phyloP scores from a whole-genome alignment of 2,888 invertebrate genomes.

The Oscheius sp. region DNA sequence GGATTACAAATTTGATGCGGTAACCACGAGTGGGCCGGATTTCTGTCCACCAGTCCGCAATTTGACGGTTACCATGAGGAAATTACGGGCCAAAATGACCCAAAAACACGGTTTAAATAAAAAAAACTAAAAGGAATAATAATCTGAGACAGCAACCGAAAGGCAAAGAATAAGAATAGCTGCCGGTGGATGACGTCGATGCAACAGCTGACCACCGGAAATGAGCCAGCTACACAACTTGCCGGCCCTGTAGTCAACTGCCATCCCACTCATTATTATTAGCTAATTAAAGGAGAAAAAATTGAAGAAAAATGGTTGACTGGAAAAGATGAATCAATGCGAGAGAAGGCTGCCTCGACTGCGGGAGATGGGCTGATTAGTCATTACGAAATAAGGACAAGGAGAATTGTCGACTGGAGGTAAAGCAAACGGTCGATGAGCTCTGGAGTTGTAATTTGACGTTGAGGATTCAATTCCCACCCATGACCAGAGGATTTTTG shows the following conservation, averaged over 20 bases:
- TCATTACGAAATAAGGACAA: constrained; percentile 18
- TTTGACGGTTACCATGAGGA: too few relatives aligned
- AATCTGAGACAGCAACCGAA: background rate
- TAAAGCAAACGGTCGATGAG: too few relatives aligned
- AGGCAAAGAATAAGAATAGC: constrained; percentile 8
- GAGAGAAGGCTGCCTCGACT: background rate
- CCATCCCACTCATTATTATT: constrained; percentile 3
- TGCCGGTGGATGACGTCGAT: background rate
- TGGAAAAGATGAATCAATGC: constrained; percentile 19
- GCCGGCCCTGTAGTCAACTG: background rate
- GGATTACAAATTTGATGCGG: too few relatives aligned
- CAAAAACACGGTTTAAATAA: too few relatives aligned
- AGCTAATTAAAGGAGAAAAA: background rate
- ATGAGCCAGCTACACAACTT: constrained; percentile 10
- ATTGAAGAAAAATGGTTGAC: background rate
- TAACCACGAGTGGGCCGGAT: too few relatives aligned
- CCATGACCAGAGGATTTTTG: too few relatives aligned
- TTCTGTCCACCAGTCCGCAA: too few relatives aligned
- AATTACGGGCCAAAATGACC: too few relatives aligned
- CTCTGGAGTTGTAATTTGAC: too few relatives aligned
- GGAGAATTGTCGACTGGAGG: background rate
- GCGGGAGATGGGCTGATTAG: constrained; percentile 32
- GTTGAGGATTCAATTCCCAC: too few relatives aligned
- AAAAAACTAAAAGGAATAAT: too few relatives aligned
- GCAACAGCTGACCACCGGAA: constrained; percentile 36